These are phyloP conservation scores for Lithobius niger DNA, from an alignment of 1,140 invertebrate genomes.

Conservation along the genomic window DNA sequence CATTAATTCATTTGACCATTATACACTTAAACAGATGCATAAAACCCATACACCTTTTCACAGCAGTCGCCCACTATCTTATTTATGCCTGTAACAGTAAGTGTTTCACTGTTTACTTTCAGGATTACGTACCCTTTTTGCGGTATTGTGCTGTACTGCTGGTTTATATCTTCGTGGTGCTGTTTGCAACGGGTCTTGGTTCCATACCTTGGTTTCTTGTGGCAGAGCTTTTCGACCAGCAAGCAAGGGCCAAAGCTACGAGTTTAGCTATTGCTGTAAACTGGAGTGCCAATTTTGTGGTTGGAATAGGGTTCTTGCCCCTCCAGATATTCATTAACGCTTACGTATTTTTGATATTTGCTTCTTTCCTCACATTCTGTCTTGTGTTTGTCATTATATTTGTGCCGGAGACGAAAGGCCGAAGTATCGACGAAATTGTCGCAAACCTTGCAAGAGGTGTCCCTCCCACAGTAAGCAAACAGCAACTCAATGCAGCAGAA, in stretches of 20 bases:
- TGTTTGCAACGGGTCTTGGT: conserved; percentile 54
- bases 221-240: conserved; percentile 65
- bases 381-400: too few species aligned
- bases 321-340: too few species aligned
- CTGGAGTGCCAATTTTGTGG: conserved; percentile 74
- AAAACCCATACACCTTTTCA: too few species aligned
- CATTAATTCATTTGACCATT: too few species aligned
- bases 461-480: too few species aligned
- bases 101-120: not conserved
- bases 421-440: too few species aligned
- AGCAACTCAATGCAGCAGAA: too few species aligned
- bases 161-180: not conserved
- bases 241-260: conserved; percentile 58
- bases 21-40: too few species aligned
- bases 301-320: conserved; percentile 60
- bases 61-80: not conserved
- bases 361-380: too few species aligned
- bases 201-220: conserved; percentile 93
- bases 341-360: too few species aligned
- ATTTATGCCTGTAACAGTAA: not conserved
- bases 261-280: conserved; percentile 67
- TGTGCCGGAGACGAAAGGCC: too few species aligned
- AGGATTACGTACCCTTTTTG: not conserved
- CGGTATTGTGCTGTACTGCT: not conserved
- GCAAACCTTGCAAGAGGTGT: too few species aligned